phyloP scores from a whole-genome alignment of 2,797 vertebrate species.

The Pangasius djambal region DNA sequence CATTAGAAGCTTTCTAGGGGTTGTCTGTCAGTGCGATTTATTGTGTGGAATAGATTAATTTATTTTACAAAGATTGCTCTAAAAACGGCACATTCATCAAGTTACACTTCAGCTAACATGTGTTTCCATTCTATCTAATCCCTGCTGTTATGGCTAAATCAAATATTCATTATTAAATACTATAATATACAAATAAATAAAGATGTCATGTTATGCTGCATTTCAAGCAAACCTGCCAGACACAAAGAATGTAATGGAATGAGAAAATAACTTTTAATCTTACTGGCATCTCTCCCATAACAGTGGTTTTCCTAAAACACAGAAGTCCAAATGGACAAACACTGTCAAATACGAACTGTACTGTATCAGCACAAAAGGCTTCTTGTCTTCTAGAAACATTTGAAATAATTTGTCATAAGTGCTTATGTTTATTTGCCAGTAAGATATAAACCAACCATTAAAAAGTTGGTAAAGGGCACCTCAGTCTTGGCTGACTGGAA shows the following conservation, averaged over 20 bases:
- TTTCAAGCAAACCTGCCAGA: not conserved
- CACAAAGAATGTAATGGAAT: not conserved
- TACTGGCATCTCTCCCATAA: not conserved
- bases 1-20: not conserved
- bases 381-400: constrained; percentile 41
- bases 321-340: not conserved
- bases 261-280: not conserved
- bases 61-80: constrained; percentile 4
- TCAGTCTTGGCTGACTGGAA: constrained; percentile 42
- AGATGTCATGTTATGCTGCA: not conserved
- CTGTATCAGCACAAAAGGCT: constrained; percentile 35
- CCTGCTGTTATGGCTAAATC: not conserved
- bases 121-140: constrained; percentile 19
- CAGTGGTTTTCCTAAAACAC: not conserved
- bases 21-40: constrained; percentile 8
- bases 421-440: constrained; percentile 36
- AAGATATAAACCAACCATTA: constrained; percentile 35
- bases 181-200: not conserved
- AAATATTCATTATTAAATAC: not conserved
- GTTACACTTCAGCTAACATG: not conserved
- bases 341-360: not conserved
- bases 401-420: constrained; percentile 31
- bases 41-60: constrained; percentile 1
- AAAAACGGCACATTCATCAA: constrained; percentile 7
- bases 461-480: constrained; percentile 33